Percentiles rank a stretch among this genome's conserved stretches.
Conservation (phyloP, 2,113 vertebrate genomes). For the Dasyurus viverrinus region DNA sequence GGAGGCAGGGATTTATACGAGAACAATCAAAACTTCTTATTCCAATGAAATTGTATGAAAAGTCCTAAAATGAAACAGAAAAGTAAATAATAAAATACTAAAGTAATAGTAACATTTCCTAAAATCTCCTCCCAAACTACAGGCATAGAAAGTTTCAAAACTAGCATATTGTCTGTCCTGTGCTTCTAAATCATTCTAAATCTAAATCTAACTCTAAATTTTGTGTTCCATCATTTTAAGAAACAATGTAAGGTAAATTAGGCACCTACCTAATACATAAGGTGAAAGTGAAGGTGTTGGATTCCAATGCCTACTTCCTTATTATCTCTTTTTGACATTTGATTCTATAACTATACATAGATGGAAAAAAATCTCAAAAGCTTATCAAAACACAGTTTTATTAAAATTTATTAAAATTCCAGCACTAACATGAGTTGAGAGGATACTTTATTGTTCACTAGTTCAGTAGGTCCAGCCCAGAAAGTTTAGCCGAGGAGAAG, state of each 20-base stretch:
- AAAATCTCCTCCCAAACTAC: neutral
- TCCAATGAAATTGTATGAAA: constrained; percentile 60
- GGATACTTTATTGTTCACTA: neutral
- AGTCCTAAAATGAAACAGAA: constrained; percentile 61
- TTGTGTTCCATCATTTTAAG: neutral
- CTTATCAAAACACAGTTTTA: neutral
- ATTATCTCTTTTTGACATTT: neutral
- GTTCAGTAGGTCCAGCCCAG: too few species aligned
- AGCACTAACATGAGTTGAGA: neutral
- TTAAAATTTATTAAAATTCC: neutral
- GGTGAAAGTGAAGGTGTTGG: neutral
- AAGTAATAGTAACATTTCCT: neutral
- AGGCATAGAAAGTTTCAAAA: neutral
- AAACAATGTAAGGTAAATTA: neutral
- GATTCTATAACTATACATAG: neutral
- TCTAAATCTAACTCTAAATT: too few species aligned
- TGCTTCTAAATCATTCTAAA: neutral
- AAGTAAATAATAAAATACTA: neutral
- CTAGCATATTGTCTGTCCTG: neutral
- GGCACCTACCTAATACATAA: neutral
- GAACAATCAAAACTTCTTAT: constrained; percentile 52
- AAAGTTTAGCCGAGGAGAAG: neutral
- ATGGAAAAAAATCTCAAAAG: neutral
- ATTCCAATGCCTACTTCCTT: neutral
- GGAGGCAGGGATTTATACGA: neutral